Conservation (phyloP, 92 coral and sea anemone species). For the Bergia puertoricense region DNA sequence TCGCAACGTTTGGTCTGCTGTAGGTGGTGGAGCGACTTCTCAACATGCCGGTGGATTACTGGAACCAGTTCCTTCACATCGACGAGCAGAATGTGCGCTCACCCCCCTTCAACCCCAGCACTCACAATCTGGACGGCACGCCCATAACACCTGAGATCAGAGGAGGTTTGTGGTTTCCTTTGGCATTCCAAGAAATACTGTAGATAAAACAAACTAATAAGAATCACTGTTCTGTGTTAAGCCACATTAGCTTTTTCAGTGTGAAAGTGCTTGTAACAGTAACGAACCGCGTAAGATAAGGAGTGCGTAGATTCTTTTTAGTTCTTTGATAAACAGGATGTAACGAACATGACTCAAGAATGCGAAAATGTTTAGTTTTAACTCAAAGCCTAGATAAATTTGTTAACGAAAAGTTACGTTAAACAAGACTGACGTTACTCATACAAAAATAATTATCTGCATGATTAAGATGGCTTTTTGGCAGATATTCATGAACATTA, state of each 20-base stretch:
- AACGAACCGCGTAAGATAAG: background rate
- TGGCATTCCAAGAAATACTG: background rate
- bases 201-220: background rate
- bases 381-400: no score
- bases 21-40: conserved; percentile 80
- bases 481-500: background rate
- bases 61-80: conserved; percentile 86
- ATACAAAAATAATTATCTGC: no score
- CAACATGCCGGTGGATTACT: conserved; percentile 89
- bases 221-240: no score
- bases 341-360: no score
- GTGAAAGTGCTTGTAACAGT: background rate
- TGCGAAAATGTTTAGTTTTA: no score
- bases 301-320: background rate
- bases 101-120: conserved; percentile 92
- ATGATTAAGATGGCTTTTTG: background rate
- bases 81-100: conserved; percentile 84
- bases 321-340: background rate
- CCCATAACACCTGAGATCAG: conserved; percentile 88
- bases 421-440: no score
- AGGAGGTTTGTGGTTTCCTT: conserved; percentile 53
- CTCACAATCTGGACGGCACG: conserved; percentile 86
- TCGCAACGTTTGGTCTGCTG: background rate
- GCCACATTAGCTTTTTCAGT: background rate
- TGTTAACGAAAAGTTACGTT: no score